phyloP scores from a whole-genome alignment of 2,113 vertebrate genomes.

The Gymnogyps californianus region DNA sequence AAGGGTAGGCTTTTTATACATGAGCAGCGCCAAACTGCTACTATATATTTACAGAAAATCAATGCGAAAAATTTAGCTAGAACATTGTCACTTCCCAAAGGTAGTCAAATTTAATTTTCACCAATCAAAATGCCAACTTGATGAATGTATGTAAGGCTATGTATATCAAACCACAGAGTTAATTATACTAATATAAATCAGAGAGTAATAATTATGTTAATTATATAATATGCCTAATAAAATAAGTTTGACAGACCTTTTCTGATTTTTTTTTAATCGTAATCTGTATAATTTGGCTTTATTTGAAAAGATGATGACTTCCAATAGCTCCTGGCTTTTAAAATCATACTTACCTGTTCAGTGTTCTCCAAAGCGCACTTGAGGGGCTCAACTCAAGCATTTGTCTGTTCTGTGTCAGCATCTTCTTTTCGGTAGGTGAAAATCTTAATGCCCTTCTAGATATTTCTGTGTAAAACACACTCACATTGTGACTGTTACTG shows the following conservation, averaged over 20 bases:
- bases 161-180: background rate
- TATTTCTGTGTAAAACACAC: background rate
- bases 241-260: background rate
- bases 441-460: background rate
- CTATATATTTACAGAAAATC: constrained; percentile 31
- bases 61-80: background rate
- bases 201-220: background rate
- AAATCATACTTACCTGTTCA: background rate
- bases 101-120: constrained; percentile 26
- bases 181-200: background rate
- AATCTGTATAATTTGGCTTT: background rate
- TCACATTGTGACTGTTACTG: background rate
- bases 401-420: background rate
- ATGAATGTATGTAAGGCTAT: background rate
- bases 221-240: background rate
- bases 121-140: constrained; percentile 17
- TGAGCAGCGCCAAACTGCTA: background rate
- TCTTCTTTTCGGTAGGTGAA: background rate
- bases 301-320: background rate
- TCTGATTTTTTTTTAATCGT: background rate
- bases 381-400: background rate
- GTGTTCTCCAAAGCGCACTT: background rate
- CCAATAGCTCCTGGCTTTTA: background rate
- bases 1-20: background rate
- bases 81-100: constrained; percentile 4